Percentiles rank a stretch among this genome's conserved stretches.
Conservation (phyloP, 2,113 vertebrate genomes). For the Delphinus delphis region DNA sequence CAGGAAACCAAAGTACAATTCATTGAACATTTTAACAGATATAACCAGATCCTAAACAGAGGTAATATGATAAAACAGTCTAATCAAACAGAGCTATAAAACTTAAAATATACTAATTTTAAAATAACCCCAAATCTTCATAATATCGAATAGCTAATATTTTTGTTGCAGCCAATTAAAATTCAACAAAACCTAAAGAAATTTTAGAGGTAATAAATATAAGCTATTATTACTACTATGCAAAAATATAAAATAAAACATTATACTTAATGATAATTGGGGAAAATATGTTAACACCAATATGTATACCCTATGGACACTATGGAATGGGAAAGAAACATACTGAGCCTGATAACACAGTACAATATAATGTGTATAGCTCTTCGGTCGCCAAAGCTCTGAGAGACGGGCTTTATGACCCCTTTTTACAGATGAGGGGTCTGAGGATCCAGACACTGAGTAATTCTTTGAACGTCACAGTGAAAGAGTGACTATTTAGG, state of each 20-base stretch:
- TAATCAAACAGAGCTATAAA: background rate
- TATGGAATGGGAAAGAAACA: fast-evolving
- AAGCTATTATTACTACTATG: background rate
- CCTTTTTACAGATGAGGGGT: background rate
- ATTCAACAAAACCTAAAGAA: background rate
- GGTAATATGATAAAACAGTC: background rate
- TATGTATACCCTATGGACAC: fast-evolving
- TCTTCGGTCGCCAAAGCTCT: background rate
- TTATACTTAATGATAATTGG: background rate
- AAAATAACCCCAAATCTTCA: background rate
- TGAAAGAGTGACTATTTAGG: background rate
- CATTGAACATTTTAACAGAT: background rate
- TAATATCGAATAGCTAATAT: background rate
- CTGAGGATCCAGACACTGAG: background rate
- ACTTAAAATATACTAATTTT: background rate
- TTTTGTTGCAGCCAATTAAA: background rate
- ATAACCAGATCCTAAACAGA: background rate
- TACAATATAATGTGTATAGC: fast-evolving
- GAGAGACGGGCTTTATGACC: fast-evolving
- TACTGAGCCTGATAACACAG: fast-evolving
- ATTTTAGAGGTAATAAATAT: background rate
- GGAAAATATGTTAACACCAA: background rate
- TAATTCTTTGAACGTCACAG: background rate
- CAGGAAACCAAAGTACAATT: background rate
- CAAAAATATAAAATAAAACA: background rate